Conservation (phyloP, 1,140 invertebrate genomes). For the Laodelphax striatellus region DNA sequence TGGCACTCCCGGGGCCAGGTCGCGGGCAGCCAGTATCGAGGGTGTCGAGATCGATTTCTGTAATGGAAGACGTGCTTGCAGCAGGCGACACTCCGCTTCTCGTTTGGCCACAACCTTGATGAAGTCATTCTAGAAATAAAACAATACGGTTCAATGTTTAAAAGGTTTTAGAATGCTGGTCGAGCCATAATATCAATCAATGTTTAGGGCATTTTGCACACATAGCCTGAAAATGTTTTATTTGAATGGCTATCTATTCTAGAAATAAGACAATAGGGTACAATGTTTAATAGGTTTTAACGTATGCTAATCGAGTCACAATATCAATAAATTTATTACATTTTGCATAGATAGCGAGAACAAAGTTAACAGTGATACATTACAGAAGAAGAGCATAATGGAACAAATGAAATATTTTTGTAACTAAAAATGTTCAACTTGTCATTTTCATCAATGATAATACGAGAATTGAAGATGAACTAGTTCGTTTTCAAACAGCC, state of each 20-base stretch:
- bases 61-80: slow-evolving; percentile 60
- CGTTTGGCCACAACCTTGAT: slow-evolving; percentile 43
- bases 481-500: no score
- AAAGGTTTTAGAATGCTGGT: no score
- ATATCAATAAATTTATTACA: no score
- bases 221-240: no score
- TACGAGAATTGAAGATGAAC: no score
- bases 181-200: no score
- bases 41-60: slow-evolving; percentile 87
- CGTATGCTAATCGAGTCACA: no score
- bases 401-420: not conserved
- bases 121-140: slow-evolving; percentile 40
- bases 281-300: no score
- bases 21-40: slow-evolving; percentile 63
- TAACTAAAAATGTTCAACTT: not conserved
- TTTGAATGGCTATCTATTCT: no score
- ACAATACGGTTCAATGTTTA: not conserved
- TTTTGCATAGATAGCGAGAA: slow-evolving; percentile 15
- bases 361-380: slow-evolving; percentile 3
- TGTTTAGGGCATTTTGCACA: no score
- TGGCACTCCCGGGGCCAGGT: slow-evolving; percentile 29
- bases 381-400: slow-evolving; percentile 13
- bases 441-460: no score
- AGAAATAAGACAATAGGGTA: no score
- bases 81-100: slow-evolving; percentile 46